phyloP scores from a whole-genome alignment of 2,797 vertebrate species.

The Xiphophorus birchmanni region DNA sequence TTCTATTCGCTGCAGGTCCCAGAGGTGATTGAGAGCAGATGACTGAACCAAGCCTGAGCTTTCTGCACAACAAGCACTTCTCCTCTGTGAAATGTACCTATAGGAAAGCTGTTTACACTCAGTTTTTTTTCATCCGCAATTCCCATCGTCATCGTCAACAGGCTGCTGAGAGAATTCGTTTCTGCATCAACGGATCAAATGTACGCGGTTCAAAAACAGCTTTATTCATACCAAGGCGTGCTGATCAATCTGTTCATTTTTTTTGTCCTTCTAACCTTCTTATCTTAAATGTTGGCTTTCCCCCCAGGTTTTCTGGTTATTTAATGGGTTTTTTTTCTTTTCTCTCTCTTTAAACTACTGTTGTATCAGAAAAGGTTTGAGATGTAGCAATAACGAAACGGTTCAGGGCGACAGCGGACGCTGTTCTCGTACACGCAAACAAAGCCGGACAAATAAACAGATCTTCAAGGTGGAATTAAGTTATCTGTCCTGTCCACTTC shows the following conservation, averaged over 20 bases:
- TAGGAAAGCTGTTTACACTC: constrained; percentile 11
- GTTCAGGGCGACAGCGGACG: background rate
- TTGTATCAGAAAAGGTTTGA: constrained; percentile 33
- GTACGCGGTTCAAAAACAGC: constrained; percentile 54
- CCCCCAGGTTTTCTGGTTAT: constrained; percentile 27
- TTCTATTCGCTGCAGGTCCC: constrained; percentile 43
- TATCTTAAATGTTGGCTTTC: constrained; percentile 22
- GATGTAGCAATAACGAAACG: constrained; percentile 47
- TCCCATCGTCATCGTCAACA: constrained; percentile 10
- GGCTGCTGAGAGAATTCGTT: constrained; percentile 42
- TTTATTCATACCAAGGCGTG: constrained; percentile 64
- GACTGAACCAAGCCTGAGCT: constrained; percentile 26
- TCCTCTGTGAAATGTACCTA: constrained; percentile 18
- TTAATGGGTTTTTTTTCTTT: constrained; percentile 39
- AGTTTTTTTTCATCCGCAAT: background rate
- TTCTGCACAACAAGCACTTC: constrained; percentile 7
- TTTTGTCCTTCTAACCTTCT: constrained; percentile 2
- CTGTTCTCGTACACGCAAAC: constrained; percentile 36
- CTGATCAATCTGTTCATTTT: constrained; percentile 32
- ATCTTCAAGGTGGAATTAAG: constrained; percentile 48
- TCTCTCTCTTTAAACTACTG: constrained; percentile 21
- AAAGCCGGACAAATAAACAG: constrained; percentile 58
- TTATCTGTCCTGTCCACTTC: constrained; percentile 20
- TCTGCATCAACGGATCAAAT: constrained; percentile 17
- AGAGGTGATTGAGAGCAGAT: constrained; percentile 30